Conservation (phyloP, 2,113 vertebrate genomes). For the Pipa parva region DNA sequence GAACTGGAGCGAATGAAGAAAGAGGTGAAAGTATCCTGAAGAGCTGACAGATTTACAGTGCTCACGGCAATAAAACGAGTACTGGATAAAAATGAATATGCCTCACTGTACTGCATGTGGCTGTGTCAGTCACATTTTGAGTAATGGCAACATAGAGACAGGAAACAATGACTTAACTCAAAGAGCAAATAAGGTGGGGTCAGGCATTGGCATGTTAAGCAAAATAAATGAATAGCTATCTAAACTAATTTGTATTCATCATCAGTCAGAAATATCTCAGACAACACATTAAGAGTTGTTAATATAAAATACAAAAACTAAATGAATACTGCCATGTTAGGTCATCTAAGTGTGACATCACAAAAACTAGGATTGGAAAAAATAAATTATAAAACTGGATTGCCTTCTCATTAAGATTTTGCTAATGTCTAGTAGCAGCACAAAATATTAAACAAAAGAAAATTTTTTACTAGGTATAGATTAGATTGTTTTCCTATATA, state of each 20-base stretch:
- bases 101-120: constrained; percentile 55
- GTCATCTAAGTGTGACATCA: no score
- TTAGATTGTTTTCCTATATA: no score
- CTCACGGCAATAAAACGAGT: constrained; percentile 71
- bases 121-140: constrained; percentile 57
- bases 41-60: constrained; percentile 79
- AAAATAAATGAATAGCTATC: background rate
- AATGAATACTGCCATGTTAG: no score
- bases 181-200: constrained; percentile 39
- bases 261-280: background rate
- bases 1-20: constrained; percentile 74
- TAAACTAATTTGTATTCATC: background rate
- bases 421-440: no score
- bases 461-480: no score
- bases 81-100: constrained; percentile 63
- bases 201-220: constrained; percentile 36
- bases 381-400: no score
- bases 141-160: constrained; percentile 53
- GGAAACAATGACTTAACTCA: constrained; percentile 56
- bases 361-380: no score
- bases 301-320: no score
- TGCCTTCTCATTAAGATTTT: no score
- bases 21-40: constrained; percentile 70
- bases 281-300: background rate
- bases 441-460: no score